phyloP scores from a whole-genome alignment of 2,888 invertebrate species.

The Anoplius nigerrimus region DNA sequence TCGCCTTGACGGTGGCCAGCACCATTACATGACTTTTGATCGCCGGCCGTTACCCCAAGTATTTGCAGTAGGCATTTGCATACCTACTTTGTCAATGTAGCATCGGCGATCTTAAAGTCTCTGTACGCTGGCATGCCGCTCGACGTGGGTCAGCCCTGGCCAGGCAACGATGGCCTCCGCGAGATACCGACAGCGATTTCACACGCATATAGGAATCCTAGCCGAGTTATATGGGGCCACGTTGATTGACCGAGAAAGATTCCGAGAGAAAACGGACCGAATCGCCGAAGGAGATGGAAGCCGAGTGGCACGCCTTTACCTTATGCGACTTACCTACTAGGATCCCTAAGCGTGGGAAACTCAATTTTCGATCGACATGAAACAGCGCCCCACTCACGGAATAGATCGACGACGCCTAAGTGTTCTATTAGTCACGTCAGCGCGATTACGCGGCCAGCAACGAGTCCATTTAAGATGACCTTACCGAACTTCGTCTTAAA shows the following conservation, averaged over 20 bases:
- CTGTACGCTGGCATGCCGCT: constrained; percentile 13
- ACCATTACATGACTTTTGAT: constrained; percentile 72
- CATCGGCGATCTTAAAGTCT: constrained; percentile 45
- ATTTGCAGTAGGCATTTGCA: constrained; percentile 58
- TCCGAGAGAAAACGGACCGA: constrained; percentile 14
- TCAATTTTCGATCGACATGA: constrained; percentile 23
- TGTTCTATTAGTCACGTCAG: constrained; percentile 1
- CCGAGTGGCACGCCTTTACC: constrained; percentile 29
- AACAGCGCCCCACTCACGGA: neutral
- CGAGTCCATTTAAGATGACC: too few relatives aligned
- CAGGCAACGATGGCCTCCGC: constrained; percentile 12
- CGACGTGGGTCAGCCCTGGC: constrained; percentile 4
- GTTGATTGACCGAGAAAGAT: neutral
- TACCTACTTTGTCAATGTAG: constrained; percentile 65
- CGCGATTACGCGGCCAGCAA: too few relatives aligned
- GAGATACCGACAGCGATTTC: constrained; percentile 42
- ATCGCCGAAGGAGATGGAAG: neutral
- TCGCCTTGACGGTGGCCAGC: constrained; percentile 62
- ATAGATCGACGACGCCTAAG: neutral
- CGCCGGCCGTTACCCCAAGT: constrained; percentile 62
- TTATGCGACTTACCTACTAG: constrained; percentile 29
- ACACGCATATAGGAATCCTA: constrained; percentile 48
- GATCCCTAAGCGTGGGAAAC: constrained; percentile 49
- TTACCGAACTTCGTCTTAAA: too few relatives aligned
- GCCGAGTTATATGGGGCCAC: constrained; percentile 39